These are phyloP conservation scores for Trichonephila inaurata DNA, from an alignment of 1,140 invertebrate species.

Conservation along the genomic window DNA sequence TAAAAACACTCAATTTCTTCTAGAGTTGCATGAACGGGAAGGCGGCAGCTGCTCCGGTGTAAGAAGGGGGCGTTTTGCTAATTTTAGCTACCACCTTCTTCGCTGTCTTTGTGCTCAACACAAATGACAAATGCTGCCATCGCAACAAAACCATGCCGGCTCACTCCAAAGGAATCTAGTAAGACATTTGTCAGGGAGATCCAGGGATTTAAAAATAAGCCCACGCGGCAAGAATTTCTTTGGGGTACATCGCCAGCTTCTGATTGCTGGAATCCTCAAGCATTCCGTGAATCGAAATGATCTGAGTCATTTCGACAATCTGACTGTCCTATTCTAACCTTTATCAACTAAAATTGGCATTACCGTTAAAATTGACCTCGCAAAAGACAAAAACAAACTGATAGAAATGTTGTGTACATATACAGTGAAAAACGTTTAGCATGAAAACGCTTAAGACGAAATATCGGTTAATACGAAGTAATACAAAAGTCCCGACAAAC, in stretches of 20 bases:
- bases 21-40: background rate
- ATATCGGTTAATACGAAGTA: no score
- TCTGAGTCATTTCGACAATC: no score
- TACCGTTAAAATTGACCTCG: no score
- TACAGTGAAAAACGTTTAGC: no score
- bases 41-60: background rate
- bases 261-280: background rate
- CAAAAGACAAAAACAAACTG: no score
- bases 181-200: constrained; percentile 58
- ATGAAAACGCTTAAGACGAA: no score
- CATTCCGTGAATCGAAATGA: no score
- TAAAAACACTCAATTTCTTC: background rate
- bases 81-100: constrained; percentile 65
- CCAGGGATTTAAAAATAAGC: constrained; percentile 65
- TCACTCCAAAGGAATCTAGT: constrained; percentile 12
- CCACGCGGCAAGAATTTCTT: constrained; percentile 55
- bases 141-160: constrained; percentile 54
- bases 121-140: constrained; percentile 45
- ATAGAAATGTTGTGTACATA: no score
- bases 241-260: background rate
- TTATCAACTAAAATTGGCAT: no score
- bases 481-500: no score
- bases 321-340: no score
- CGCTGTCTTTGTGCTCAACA: constrained; percentile 46
- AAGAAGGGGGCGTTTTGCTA: constrained; percentile 12